Conservation (phyloP, 1,140 invertebrate genomes). For the Aleiodes sp. region DNA sequence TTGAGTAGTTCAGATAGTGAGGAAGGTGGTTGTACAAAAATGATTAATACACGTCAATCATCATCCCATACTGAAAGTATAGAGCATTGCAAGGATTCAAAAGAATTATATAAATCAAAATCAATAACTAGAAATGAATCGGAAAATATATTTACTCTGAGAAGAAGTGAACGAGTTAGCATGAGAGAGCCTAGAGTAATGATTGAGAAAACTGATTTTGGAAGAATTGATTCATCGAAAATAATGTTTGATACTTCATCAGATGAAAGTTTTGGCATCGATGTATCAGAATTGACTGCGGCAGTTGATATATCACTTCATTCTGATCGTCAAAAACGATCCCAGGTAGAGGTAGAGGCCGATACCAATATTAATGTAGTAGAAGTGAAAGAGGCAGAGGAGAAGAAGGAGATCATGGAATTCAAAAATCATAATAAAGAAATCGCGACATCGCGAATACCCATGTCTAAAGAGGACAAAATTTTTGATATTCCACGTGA, state of each 20-base stretch:
- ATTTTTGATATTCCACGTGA: conserved; percentile 24
- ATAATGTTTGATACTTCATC: conserved; percentile 57
- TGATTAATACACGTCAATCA: background rate
- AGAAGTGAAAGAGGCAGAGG: conserved; percentile 12
- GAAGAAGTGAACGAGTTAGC: conserved; percentile 39
- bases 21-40: conserved; percentile 35
- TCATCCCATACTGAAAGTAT: background rate
- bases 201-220: conserved; percentile 49
- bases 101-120: conserved; percentile 28
- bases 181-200: conserved; percentile 49
- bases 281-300: conserved; percentile 49
- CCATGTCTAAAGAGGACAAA: conserved; percentile 29
- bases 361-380: too few relatives aligned
- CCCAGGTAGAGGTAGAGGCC: conserved; percentile 25
- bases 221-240: conserved; percentile 48
- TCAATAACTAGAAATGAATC: conserved; percentile 13
- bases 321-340: conserved; percentile 40
- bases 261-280: conserved; percentile 58
- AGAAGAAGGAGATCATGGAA: background rate
- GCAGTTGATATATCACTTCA: conserved; percentile 55
- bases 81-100: background rate
- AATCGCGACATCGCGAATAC: conserved; percentile 16
- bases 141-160: conserved; percentile 26
- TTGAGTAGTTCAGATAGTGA: conserved; percentile 42
- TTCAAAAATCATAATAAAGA: background rate